Evolutionary conservation across 2,888 invertebrate species (phyloP), one percentile per base, ranked within the genome.

Genomic region (Eutolmus rufibarbis): DNA sequence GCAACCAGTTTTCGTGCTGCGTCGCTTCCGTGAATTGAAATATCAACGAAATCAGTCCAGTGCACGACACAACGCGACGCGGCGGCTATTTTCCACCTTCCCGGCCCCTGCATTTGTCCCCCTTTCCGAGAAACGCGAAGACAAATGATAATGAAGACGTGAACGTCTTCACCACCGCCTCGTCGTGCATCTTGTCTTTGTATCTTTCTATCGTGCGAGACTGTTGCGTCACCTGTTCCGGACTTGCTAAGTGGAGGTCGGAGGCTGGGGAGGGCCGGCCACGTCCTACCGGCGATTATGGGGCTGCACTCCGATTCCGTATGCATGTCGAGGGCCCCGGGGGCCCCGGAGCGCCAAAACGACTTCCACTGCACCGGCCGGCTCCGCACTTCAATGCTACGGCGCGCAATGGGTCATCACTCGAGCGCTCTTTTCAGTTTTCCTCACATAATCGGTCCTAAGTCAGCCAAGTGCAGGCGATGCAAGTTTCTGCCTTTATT

Each of bases 1-100:
- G 66, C 82, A 34, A 82, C 82, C 57, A 82, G 57, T 82, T 82
- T 66, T 82, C 51, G 34, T 82, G 56, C 19, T 78, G 34, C 31
- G 57, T 57, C 37, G 82, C 31, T 34, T 57, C 57, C 34, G 28
- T 66, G 37, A 40, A 82, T 82, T 82, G 40, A 82, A 51, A 57
- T 40, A 57, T 82, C 82, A 82, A 66, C 66, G 9, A n/a, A 82
- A 23, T 82, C 57, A 14, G 76, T 16, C 66, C 66, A 66, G 66
- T 28, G 23, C 66, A 28, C 23, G 28, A 34, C 19, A 76, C 0
- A n/a, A 0, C 12, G 28, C 37, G 34, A 1, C 76, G 5, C 34
- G 37, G 16, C 28, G 76, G 2, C 46, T 51, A 81, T 51, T 43
- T 56, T 43, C 28, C n/a, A 19, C 78, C 40, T 78, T 43, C 37